A percentile compares a stretch with the other conserved stretches of the same genome.
These are phyloP conservation scores for Bombyx mandarina DNA, from an alignment of 1,140 invertebrate genomes.

Conservation along the genomic window DNA sequence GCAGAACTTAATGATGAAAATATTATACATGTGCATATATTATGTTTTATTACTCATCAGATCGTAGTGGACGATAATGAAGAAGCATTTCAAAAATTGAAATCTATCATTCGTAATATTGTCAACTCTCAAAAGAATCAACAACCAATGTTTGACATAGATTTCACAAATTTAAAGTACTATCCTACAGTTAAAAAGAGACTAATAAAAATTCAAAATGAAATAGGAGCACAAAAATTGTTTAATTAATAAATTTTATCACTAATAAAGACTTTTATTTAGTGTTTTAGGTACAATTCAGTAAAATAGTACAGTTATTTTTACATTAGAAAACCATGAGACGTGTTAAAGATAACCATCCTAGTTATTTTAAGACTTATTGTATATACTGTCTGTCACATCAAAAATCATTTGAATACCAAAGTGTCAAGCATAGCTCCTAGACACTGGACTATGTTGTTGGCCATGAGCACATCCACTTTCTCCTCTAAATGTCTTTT, in stretches of 20 bases:
- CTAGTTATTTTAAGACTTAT: no score
- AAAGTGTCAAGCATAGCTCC: slow-evolving; percentile 99
- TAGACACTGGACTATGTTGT: slow-evolving; percentile 98
- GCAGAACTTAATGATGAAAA: no score
- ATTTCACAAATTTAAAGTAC: slow-evolving; percentile 36
- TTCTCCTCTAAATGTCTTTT: slow-evolving; percentile 99
- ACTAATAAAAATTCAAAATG: slow-evolving; percentile 28
- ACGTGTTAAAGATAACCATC: no score
- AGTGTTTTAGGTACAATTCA: neutral
- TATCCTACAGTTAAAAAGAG: slow-evolving; percentile 35
- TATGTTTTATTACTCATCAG: slow-evolving; percentile 15
- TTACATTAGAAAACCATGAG: no score
- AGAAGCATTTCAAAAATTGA: slow-evolving; percentile 38
- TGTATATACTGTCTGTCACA: neutral
- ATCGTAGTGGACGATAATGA: slow-evolving; percentile 44
- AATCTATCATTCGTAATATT: slow-evolving; percentile 43
- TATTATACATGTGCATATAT: no score
- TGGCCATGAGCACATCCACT: slow-evolving; percentile 97
- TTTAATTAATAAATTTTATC: slow-evolving; percentile 30
- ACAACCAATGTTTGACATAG: slow-evolving; percentile 51
- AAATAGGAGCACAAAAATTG: slow-evolving; percentile 47
- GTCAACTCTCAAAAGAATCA: slow-evolving; percentile 35
- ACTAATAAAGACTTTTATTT: slow-evolving; percentile 21
- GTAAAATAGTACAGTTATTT: neutral
- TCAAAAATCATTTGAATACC: slow-evolving; percentile 81